Evolutionary conservation across 2,888 invertebrate genomes (phyloP).

Genomic region (Netelia fuscicornis): DNA sequence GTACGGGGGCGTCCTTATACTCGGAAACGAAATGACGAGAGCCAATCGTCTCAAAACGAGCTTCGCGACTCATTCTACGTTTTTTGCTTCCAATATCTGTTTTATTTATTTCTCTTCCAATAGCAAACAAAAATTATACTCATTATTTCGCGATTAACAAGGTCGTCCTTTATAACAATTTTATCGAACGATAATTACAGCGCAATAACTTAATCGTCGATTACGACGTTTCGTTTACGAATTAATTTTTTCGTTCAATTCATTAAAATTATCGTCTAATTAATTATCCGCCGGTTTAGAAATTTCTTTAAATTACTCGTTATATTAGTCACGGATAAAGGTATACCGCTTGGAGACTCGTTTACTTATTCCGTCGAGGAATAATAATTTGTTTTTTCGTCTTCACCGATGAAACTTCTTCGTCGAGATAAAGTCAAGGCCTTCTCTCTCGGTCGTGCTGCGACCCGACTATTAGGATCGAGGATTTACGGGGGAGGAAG

Average conservation of each 20-base stretch:
- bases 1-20: constrained; percentile 56
- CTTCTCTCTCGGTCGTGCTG: constrained; percentile 5
- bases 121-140: neutral
- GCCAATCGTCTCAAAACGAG: constrained; percentile 32
- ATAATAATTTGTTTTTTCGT: constrained; percentile 20
- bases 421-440: constrained; percentile 49
- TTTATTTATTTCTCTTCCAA: neutral
- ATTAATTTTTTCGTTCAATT: neutral
- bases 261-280: neutral
- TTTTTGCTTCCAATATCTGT: constrained; percentile 3
- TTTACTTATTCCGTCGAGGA: constrained; percentile 9
- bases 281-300: neutral
- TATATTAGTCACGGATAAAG: too few species aligned
- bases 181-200: too few species aligned
- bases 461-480: constrained; percentile 58
- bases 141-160: neutral
- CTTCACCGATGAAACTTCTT: constrained; percentile 45
- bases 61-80: constrained; percentile 24
- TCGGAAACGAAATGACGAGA: constrained; percentile 34
- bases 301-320: neutral
- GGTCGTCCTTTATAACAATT: too few species aligned
- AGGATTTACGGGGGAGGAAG: constrained; percentile 64
- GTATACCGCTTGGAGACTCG: neutral
- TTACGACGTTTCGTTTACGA: neutral
- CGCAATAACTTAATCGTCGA: too few species aligned